Conservation (phyloP, 2,888 invertebrate genomes). For the Agrochola lychnidis region DNA sequence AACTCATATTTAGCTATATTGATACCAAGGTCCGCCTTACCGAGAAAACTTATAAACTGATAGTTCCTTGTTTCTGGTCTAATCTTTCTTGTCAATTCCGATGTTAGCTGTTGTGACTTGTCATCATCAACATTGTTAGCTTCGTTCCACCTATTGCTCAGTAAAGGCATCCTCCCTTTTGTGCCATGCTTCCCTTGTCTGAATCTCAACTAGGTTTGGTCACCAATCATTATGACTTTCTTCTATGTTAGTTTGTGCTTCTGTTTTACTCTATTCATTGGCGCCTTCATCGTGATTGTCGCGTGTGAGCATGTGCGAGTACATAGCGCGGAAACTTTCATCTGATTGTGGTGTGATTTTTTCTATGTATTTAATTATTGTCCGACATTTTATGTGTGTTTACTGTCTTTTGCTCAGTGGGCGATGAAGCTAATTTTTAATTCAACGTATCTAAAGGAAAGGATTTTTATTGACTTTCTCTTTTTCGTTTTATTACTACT, state of each 20-base stretch:
- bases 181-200: too few relatives aligned
- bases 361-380: constrained; percentile 20
- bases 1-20: too few relatives aligned
- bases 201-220: background rate
- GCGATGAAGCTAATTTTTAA: background rate
- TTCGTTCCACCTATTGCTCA: background rate
- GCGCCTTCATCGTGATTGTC: constrained; percentile 1
- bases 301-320: constrained; percentile 48
- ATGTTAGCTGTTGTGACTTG: background rate
- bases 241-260: background rate
- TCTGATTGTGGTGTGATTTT: constrained; percentile 51
- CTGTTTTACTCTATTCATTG: background rate
- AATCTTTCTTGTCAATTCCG: too few relatives aligned
- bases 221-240: background rate
- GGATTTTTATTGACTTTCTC: too few relatives aligned
- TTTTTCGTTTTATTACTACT: too few relatives aligned
- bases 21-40: background rate
- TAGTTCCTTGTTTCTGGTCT: background rate
- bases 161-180: background rate
- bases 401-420: background rate
- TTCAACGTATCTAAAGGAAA: background rate
- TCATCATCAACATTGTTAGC: background rate
- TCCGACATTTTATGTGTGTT: constrained; percentile 8
- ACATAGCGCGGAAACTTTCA: constrained; percentile 49
- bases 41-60: background rate